These are phyloP conservation scores for Catamblyrhynchus diadema DNA, from an alignment of 2,797 vertebrate species.

Conservation along the genomic window DNA sequence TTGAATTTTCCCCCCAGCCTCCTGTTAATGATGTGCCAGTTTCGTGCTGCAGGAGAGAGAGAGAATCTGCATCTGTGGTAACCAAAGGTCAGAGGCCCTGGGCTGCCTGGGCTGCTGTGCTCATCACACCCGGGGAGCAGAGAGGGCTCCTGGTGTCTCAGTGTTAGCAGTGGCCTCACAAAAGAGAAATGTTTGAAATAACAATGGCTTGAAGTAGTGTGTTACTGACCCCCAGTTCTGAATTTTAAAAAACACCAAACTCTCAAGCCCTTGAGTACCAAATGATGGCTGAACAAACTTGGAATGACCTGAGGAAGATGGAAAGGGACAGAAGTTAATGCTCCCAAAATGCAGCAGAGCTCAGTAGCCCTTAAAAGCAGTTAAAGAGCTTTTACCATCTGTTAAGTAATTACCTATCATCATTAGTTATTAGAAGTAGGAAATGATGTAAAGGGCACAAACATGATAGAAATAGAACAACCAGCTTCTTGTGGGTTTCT, in stretches of 20 bases:
- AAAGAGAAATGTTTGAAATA: background rate
- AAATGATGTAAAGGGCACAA: slow-evolving; percentile 41
- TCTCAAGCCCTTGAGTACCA: background rate
- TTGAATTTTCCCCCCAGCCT: background rate
- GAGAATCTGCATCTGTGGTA: background rate
- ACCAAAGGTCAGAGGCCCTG: background rate
- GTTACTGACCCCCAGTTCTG: background rate
- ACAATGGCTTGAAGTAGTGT: background rate
- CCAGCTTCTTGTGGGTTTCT: background rate
- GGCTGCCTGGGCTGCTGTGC: background rate
- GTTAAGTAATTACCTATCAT: slow-evolving; percentile 54
- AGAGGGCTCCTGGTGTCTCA: background rate
- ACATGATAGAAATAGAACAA: slow-evolving; percentile 8
- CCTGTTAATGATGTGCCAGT: background rate
- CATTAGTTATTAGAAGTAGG: slow-evolving; percentile 51
- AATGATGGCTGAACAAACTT: background rate
- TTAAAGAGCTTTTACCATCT: slow-evolving; percentile 55
- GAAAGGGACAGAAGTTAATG: slow-evolving; percentile 41
- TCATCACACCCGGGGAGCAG: background rate
- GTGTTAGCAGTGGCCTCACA: background rate
- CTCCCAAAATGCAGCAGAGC: slow-evolving; percentile 14
- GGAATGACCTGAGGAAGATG: slow-evolving; percentile 31
- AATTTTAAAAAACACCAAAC: background rate
- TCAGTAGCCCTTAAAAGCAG: slow-evolving; percentile 42
- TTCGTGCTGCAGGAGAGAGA: background rate